phyloP scores from a whole-genome alignment of 2,797 vertebrate genomes.

The Coranthus polyacanthus region DNA sequence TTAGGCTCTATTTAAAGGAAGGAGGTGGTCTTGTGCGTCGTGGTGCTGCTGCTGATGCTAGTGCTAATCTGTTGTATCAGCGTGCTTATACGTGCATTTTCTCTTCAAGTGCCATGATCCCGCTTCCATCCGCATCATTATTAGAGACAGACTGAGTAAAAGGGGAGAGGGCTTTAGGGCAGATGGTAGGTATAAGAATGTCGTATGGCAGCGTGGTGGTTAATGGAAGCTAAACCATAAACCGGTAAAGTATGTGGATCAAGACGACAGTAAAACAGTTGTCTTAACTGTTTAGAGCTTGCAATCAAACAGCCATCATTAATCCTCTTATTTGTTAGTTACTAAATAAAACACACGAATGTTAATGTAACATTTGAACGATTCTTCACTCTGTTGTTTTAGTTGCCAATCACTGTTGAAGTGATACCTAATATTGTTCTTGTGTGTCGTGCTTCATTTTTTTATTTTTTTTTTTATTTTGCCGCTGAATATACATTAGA shows the following conservation, averaged over 20 bases:
- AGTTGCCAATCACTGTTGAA: no score
- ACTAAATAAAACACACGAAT: conserved; percentile 7
- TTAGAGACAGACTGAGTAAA: conserved; percentile 34
- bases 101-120: conserved; percentile 28
- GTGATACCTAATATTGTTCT: no score
- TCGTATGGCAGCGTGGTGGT: conserved; percentile 44
- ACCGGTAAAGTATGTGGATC: conserved; percentile 57
- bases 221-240: conserved; percentile 42
- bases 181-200: conserved; percentile 66
- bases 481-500: no score
- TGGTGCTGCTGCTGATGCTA: conserved; percentile 8
- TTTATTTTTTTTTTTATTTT: no score
- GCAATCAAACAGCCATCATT: conserved; percentile 42
- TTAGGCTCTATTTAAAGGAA: conserved; percentile 22
- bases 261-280: conserved; percentile 66
- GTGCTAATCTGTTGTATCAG: conserved; percentile 48
- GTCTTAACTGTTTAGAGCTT: conserved; percentile 42
- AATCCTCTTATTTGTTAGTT: conserved; percentile 24
- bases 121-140: conserved; percentile 41
- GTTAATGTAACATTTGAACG: not conserved
- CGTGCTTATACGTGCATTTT: conserved; percentile 51
- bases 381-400: no score
- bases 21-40: conserved; percentile 18
- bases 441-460: no score
- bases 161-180: conserved; percentile 32